Evolutionary conservation across 2,888 invertebrate species (phyloP), one percentile per base, ranked within the genome.

Genomic region (Catocala fraxini): DNA sequence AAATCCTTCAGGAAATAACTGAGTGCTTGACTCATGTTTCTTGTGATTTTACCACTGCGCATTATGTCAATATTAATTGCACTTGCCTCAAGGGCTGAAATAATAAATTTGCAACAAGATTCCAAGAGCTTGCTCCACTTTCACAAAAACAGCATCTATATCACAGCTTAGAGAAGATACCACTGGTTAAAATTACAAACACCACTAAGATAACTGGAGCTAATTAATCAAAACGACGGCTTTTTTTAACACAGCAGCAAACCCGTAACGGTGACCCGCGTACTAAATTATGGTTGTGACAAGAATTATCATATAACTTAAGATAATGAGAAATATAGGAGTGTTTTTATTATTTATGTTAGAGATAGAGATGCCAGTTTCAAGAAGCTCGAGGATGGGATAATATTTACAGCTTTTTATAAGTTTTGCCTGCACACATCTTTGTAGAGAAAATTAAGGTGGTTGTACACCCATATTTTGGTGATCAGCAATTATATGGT

Each of bases 241-340:
- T 81, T 89, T 83, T 87, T 86, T 85, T 73, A 81, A 77, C 77
- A 70, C 76, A 65, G 62, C 72, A 75, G 72, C 68, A 64, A 65
- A 39, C 83, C 86, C 82, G 81, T 85, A 70, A 81, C 76, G 82
- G 75, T 86, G 87, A 88, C 88, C 87, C 78, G 80, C 77, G 82
- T 68, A 85, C 85, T 92, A 92, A 92, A 92, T 92, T 91, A 92
- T 78, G 69, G 68, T 70, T 70, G 86, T 73, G 89, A 90, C 90
- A 85, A 80, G 87, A 90, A 90, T 92, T 91, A 92, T 92, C 89
- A 90, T 91, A 90, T 89, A 90, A 89, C 87, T 87, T 88, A 84
- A 89, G 91, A 91, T 92, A 89, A 87, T 88, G 79, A 83, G 84
- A 86, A 85, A 83, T 86, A 80, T 84, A 79, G 83, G 56, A 60